Conservation (phyloP, 2,113 vertebrate genomes). For the Electrona antarctica region DNA sequence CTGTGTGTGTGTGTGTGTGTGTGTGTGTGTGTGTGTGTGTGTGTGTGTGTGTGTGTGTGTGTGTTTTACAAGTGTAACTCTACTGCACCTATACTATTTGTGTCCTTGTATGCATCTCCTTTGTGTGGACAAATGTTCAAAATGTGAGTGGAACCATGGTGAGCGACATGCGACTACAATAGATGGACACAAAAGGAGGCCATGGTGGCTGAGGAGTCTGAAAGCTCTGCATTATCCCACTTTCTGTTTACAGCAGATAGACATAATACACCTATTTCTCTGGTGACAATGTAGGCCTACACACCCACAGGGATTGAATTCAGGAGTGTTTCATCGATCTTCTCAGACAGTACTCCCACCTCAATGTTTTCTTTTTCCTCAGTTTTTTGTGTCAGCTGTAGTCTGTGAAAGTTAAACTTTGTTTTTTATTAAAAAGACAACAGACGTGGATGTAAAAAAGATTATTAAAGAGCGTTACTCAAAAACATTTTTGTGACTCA, state of each 20-base stretch:
- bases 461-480: too few species aligned
- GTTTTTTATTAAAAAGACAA: too few species aligned
- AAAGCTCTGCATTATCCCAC: neutral
- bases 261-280: neutral
- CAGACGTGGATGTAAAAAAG: too few species aligned
- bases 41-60: too few species aligned
- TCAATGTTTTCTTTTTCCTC: neutral
- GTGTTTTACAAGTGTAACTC: too few species aligned
- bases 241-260: neutral
- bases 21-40: too few species aligned
- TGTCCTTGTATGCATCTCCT: too few species aligned
- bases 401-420: too few species aligned
- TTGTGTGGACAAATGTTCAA: too few species aligned
- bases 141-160: neutral
- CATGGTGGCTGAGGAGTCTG: constrained; percentile 33
- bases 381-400: neutral
- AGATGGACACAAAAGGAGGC: constrained; percentile 31
- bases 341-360: neutral
- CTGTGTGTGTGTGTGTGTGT: too few species aligned
- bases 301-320: neutral
- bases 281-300: neutral
- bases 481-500: too few species aligned
- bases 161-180: neutral
- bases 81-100: too few species aligned
- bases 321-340: neutral